Evolutionary conservation across 2,888 invertebrate genomes (phyloP).

Genomic region (Erynnis tages): DNA sequence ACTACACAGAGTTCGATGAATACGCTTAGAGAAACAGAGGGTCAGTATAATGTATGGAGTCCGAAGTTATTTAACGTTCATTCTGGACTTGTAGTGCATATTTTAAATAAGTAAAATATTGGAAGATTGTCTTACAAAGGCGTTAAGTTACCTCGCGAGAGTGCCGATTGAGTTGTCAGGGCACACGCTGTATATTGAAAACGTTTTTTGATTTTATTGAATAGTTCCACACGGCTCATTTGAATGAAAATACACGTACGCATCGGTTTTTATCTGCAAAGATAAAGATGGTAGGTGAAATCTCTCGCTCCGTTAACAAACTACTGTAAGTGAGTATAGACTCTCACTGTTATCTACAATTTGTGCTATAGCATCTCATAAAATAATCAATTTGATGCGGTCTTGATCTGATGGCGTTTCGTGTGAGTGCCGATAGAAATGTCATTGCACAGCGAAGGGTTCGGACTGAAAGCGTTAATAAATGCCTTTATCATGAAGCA

Average conservation of each 20-base stretch:
- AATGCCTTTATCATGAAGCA: no score
- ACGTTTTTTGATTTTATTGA: constrained; percentile 3
- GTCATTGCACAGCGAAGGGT: neutral
- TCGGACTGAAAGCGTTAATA: no score
- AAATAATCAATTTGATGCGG: no score
- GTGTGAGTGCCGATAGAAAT: constrained; percentile 11
- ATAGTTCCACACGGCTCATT: neutral
- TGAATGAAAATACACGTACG: constrained; percentile 2
- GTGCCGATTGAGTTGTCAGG: constrained; percentile 24
- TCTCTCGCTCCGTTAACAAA: no score
- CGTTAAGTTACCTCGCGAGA: constrained; percentile 20
- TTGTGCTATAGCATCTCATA: no score
- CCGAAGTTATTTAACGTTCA: constrained; percentile 24
- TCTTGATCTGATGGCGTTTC: no score
- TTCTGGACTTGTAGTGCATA: constrained; percentile 14
- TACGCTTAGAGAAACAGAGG: constrained; percentile 15
- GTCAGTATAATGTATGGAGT: constrained; percentile 15
- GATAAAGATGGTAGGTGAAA: no score
- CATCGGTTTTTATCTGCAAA: neutral
- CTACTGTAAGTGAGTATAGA: no score
- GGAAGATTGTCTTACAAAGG: constrained; percentile 20
- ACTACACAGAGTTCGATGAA: constrained; percentile 17
- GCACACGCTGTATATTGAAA: neutral
- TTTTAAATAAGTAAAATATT: constrained; percentile 27
- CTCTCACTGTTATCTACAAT: no score